Base-by-base conservation (phyloP, 2,888 invertebrate species). In the Hyposoter dolosus region DNA sequence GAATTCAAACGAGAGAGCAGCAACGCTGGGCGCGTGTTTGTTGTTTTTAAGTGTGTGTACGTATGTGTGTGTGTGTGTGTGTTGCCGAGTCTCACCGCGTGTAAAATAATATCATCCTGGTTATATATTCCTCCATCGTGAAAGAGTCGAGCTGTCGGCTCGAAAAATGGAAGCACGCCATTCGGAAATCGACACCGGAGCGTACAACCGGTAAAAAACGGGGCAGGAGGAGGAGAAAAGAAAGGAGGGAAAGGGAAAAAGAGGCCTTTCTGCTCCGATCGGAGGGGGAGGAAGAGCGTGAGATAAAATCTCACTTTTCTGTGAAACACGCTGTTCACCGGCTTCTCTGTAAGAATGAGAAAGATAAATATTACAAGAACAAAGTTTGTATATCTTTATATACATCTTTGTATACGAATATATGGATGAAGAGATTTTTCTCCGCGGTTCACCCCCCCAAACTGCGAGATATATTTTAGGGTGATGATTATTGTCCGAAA, bases 251-350 rank as follows among this genome's bases (percentile, higher is more conserved):
- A 43, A 23, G 63, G 43, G 75, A 50, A 35, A 28, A 40, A 53
- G 66, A 75, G 65, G 40, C 63, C 76, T 82, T 47, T 68, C 45
- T 50, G 66, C 50, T 63, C 47, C 66, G 76, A 82, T 88, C 85
- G 80, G 72, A 85, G 89, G 88, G 90, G 89, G 88, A 88, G 90
- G 89, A 88, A 88, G 89, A 89, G 88, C 88, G 88, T 86, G 83
- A 87, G 92, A 92, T 92, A 90, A 90, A 90, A 92, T 92, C 91
- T 92, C 90, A 85, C 89, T 91, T 90, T 91, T 90, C 91, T 90
- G 84, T 88, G 89, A 90, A 89, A 86, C 88, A 83, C 85, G 82
- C 87, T 68, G 83, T 88, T 87, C 78, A 82, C 82, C 85, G 82
- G 85, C 85, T 82, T 85, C 85, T 84, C 82, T 45, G 76, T 53